Base-by-base conservation (phyloP, 1,140 invertebrate species). In the Leguminivora glycinivorella region DNA sequence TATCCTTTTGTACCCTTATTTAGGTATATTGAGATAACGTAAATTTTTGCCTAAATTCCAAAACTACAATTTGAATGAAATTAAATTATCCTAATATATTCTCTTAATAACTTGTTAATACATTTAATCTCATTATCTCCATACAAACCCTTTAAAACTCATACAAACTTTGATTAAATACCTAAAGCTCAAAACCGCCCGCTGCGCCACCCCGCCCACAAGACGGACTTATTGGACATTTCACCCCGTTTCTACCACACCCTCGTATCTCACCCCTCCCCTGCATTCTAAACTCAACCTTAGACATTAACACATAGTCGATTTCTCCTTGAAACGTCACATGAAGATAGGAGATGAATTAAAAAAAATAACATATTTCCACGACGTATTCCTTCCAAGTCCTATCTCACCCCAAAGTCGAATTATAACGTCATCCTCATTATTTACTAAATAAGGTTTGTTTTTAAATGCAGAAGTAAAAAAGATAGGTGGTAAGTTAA, bases 211-310 rank as follows among this genome's bases (percentile, higher is more conserved):
- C 19, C 19, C 47, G 14, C 14, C 47, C 47, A 52, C 47, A 52
- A 52, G 19, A 52, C 19, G 47, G 47, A 52, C 47, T 52, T 52
- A 52, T 52, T 52, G 47, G 47, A 52, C 47, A 52, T 52, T 52
- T 52, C 47, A 52, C 19, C 2, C 47, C 3, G 10, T 17, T 43
- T 17, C n/a, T 52, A 52, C 9, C 43, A 19, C 43, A 52, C 14
- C 47, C 47, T 52, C 47, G 47, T 52, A 52, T 52, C 19, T 52
- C 0, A 52, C n/a, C 17, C 17, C 19, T 10, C 10, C 6, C 1
- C 47, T 4, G 47, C n/a, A 17, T 52, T 52, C 14, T 52, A 52
- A 52, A 52, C 9, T 3, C 47, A 22, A 52, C 47, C 47, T 52
- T 52, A 22, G 0, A 22, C 2, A 9, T 19, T 17, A 3, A 22